Evolutionary conservation across 2,113 vertebrate genomes (phyloP).

Genomic region (Colistium nudipinnis): DNA sequence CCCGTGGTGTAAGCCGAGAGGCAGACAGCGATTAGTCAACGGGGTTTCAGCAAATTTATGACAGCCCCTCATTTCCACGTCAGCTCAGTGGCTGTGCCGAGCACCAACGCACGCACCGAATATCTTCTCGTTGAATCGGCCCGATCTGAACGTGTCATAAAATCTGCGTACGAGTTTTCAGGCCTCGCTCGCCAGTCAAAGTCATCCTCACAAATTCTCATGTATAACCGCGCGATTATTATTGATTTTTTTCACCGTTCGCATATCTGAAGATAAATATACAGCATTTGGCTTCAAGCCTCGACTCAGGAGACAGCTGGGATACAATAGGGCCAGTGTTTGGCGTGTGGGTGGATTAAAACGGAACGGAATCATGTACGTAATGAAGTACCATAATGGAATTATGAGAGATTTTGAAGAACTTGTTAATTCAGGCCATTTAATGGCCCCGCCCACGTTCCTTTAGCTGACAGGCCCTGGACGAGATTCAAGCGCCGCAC

Average conservation of each 20-base stretch:
- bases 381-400: conserved; percentile 72
- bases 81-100: conserved; percentile 53
- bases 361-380: conserved; percentile 36
- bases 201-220: neutral
- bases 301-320: conserved; percentile 51
- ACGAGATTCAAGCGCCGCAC: conserved; percentile 58
- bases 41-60: conserved; percentile 46
- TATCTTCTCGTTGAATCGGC: conserved; percentile 45
- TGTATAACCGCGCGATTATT: neutral
- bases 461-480: conserved; percentile 58
- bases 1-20: conserved; percentile 56
- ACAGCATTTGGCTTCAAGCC: conserved; percentile 26
- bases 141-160: conserved; percentile 1
- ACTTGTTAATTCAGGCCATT: conserved; percentile 69
- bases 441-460: conserved; percentile 67
- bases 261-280: conserved; percentile 15
- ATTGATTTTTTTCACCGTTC: neutral
- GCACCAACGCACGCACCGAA: conserved; percentile 23
- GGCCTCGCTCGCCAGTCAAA: neutral
- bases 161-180: conserved; percentile 12
- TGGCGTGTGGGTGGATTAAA: conserved; percentile 68
- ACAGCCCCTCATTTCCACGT: conserved; percentile 64
- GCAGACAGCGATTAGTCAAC: conserved; percentile 64
- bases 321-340: conserved; percentile 54
- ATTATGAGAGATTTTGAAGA: conserved; percentile 74